These are phyloP conservation scores for Bicyclus anynana DNA, from an alignment of 1,140 invertebrate genomes.

Conservation along the genomic window DNA sequence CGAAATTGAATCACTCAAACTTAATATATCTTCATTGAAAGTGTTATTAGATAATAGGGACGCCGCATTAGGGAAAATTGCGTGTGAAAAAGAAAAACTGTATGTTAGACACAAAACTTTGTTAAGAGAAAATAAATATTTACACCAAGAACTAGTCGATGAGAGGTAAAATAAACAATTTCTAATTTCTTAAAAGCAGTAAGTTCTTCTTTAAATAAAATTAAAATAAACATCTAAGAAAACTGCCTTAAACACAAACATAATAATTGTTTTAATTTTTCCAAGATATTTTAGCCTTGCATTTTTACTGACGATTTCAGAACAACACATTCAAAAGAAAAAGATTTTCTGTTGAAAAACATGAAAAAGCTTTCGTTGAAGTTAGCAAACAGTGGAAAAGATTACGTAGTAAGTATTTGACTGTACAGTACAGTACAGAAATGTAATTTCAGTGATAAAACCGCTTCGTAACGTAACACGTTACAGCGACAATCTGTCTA, in stretches of 20 bases:
- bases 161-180: too few species aligned
- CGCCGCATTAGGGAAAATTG: slow-evolving; percentile 29
- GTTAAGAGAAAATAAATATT: slow-evolving; percentile 31
- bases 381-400: slow-evolving; percentile 9
- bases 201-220: too few species aligned
- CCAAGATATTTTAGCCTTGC: too few species aligned
- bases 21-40: slow-evolving; percentile 31
- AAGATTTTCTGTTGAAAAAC: slow-evolving; percentile 32
- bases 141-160: slow-evolving; percentile 33
- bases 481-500: too few species aligned
- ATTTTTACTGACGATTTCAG: too few species aligned
- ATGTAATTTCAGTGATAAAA: too few species aligned
- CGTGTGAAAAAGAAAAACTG: slow-evolving; percentile 40
- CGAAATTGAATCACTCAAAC: slow-evolving; percentile 29
- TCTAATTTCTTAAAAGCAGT: too few species aligned
- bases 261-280: background rate
- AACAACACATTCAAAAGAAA: slow-evolving; percentile 36
- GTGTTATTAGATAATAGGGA: slow-evolving; percentile 33
- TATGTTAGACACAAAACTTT: slow-evolving; percentile 31
- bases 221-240: too few species aligned
- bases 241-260: too few species aligned
- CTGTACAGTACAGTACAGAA: too few species aligned
- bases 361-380: slow-evolving; percentile 23
- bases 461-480: too few species aligned
- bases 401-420: background rate